Base-by-base conservation (phyloP, 1,140 invertebrate genomes). In the Drosophila busckii region DNA sequence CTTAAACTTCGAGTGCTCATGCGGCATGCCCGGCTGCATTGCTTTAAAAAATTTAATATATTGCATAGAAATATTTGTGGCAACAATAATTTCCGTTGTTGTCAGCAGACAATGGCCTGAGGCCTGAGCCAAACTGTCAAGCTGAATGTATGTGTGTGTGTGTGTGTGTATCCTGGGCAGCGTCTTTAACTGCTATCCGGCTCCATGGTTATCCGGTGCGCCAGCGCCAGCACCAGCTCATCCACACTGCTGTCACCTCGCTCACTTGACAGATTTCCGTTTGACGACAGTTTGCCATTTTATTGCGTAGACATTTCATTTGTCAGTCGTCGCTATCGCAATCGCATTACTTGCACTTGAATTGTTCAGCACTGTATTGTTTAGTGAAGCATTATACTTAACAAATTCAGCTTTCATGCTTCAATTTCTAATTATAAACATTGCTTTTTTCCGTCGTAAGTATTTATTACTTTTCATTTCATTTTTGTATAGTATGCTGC, bases 51-150 rank as follows among this genome's bases (percentile, higher is more conserved):
- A n/a, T n/a, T n/a, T n/a, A n/a, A n/a, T n/a, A n/a, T n/a, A n/a
- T n/a, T n/a, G 13, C 9, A 10, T 13, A 25, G 17, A 25, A 40
- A 5, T 34, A 29, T 42, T 28, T 20, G 34, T 25, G 65, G 64
- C 80, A 73, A 78, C 73, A 80, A 78, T 78, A 60, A 78, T 80
- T 69, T 80, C 73, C 73, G 73, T 46, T 56, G 42, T 61, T 49
- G 63, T 42, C 70, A 62, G 37, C 31, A 54, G 34, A 68, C 68
- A 73, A 73, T 67, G 50, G 29, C 29, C 41, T 55, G 40, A 53
- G 56, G 55, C n/a, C n/a, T n/a, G n/a, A n/a, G n/a, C n/a, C n/a
- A 59, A 42, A 12, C 64, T 56, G 58, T 53, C 42, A n/a, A n/a
- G n/a, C n/a, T n/a, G n/a, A n/a, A n/a, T n/a, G n/a, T n/a, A n/a